phyloP scores from a whole-genome alignment of 2,888 invertebrate species.

The Sminthurides aquaticus region DNA sequence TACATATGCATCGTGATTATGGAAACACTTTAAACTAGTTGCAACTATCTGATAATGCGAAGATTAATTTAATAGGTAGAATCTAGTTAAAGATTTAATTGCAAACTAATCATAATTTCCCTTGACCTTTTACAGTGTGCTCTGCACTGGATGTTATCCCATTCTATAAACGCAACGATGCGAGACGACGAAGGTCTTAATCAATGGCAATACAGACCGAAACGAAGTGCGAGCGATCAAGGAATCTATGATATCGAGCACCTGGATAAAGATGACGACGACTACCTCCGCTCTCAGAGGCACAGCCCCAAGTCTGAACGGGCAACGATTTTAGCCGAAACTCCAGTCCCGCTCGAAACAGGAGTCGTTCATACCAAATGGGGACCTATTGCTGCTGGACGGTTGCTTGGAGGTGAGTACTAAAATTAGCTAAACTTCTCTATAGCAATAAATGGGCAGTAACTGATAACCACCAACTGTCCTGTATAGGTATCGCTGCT shows the following conservation, averaged over 20 bases:
- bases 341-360: slow-evolving; percentile 38
- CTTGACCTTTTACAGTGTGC: slow-evolving; percentile 40
- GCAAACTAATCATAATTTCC: too few species aligned
- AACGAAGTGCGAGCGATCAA: too few species aligned
- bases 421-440: not conserved
- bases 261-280: too few species aligned
- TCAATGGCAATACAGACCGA: not conserved
- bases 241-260: too few species aligned
- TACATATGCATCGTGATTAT: too few species aligned
- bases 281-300: too few species aligned
- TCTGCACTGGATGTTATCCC: slow-evolving; percentile 41
- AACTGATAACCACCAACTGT: too few species aligned
- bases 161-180: slow-evolving; percentile 37
- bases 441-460: not conserved
- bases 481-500: slow-evolving; percentile 38
- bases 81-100: too few species aligned
- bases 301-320: slow-evolving; percentile 1
- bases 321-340: slow-evolving; percentile 12
- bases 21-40: too few species aligned
- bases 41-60: too few species aligned
- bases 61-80: too few species aligned
- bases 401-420: slow-evolving; percentile 32
- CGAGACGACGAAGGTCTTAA: slow-evolving; percentile 32
- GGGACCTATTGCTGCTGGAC: slow-evolving; percentile 34
- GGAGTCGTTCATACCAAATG: slow-evolving; percentile 39